phyloP scores from a whole-genome alignment of 2,888 invertebrate species.

The Pteria penguin region DNA sequence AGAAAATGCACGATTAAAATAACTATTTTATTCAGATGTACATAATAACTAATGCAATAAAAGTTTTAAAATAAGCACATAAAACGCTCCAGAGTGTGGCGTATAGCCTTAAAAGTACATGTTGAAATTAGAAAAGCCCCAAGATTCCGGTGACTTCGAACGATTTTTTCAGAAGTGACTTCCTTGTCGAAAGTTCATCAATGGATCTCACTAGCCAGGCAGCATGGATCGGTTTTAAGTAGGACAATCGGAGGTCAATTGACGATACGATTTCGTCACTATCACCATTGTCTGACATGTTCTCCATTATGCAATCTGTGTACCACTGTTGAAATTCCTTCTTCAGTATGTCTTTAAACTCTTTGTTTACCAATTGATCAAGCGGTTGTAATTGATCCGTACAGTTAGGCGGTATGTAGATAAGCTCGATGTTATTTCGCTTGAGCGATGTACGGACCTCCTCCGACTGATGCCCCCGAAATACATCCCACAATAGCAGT shows the following conservation, averaged over 20 bases:
- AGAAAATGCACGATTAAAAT: too few relatives aligned
- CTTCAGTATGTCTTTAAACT: constrained; percentile 12
- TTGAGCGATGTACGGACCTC: neutral
- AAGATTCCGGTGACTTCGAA: neutral
- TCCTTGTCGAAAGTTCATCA: neutral
- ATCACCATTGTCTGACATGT: neutral
- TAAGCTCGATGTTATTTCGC: constrained; percentile 7
- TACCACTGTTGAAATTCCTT: constrained; percentile 4
- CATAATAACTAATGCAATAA: too few relatives aligned
- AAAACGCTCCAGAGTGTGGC: too few relatives aligned
- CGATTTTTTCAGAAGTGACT: neutral
- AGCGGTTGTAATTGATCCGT: neutral
- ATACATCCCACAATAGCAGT: constrained; percentile 4
- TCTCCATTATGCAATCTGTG: neutral
- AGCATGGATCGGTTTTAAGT: neutral
- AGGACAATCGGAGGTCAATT: neutral
- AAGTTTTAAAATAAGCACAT: too few relatives aligned
- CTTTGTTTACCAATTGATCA: constrained; percentile 8
- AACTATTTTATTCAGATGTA: too few relatives aligned
- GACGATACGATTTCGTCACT: neutral
- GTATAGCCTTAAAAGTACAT: too few relatives aligned
- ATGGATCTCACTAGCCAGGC: neutral
- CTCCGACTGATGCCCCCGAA: neutral
- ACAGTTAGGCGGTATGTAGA: neutral
- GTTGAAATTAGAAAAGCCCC: neutral